Percentiles rank a stretch among this genome's conserved stretches.
phyloP scores from a whole-genome alignment of 2,888 invertebrate genomes.

The Lycia hirtaria region DNA sequence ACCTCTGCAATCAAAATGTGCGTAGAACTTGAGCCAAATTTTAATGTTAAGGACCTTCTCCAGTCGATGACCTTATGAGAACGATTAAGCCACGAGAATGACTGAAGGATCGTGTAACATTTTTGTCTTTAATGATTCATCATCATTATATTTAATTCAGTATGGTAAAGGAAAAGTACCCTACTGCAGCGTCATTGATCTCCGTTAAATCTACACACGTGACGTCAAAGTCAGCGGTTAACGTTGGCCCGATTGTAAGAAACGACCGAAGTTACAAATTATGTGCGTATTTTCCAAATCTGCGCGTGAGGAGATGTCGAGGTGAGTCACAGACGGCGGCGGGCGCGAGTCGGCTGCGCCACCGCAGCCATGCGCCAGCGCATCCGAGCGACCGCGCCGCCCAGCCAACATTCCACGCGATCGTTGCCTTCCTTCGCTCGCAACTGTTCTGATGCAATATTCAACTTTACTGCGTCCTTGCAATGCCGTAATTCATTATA shows the following conservation, averaged over 20 bases:
- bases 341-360: constrained; percentile 41
- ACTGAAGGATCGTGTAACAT: constrained; percentile 2
- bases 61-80: constrained; percentile 24
- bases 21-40: neutral
- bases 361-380: constrained; percentile 27
- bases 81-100: constrained; percentile 7
- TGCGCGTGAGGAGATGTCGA: constrained; percentile 55
- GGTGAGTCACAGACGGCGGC: constrained; percentile 65
- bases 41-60: neutral
- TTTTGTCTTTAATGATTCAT: constrained; percentile 21
- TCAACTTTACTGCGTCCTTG: constrained; percentile 85
- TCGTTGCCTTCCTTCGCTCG: constrained; percentile 77
- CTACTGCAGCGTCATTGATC: constrained; percentile 36
- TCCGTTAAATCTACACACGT: constrained; percentile 43
- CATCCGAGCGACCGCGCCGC: constrained; percentile 14
- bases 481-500: constrained; percentile 85
- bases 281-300: constrained; percentile 74
- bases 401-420: constrained; percentile 77
- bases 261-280: constrained; percentile 56
- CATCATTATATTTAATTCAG: constrained; percentile 45
- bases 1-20: neutral
- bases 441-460: constrained; percentile 82
- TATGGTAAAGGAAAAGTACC: constrained; percentile 42
- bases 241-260: constrained; percentile 52
- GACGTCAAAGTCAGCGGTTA: constrained; percentile 64